Conservation (phyloP, 2,797 vertebrate genomes). For the Hippopotamyrus pictus region DNA sequence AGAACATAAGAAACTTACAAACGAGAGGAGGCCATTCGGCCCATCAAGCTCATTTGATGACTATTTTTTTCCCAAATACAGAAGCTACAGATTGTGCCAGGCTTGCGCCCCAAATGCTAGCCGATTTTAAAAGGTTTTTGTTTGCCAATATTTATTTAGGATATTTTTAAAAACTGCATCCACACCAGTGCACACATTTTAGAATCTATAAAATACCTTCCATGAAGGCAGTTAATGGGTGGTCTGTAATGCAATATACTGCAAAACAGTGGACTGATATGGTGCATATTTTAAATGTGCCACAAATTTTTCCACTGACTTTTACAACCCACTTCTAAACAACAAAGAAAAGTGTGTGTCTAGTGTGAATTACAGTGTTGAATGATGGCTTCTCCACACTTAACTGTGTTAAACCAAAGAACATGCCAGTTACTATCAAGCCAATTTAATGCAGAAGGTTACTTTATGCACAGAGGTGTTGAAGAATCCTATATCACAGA, state of each 20-base stretch:
- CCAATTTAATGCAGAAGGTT: not conserved
- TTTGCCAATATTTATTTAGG: not conserved
- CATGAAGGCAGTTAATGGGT: not conserved
- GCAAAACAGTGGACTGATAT: not conserved
- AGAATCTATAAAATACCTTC: not conserved
- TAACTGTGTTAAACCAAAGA: not conserved
- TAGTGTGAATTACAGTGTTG: not conserved
- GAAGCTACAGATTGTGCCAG: not conserved
- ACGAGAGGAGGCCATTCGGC: not conserved
- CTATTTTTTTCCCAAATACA: not conserved
- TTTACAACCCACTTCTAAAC: not conserved
- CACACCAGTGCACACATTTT: not conserved
- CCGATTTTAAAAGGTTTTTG: not conserved
- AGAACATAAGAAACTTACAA: not conserved
- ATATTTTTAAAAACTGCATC: not conserved
- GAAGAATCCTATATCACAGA: not conserved
- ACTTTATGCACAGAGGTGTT: not conserved
- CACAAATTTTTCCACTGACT: not conserved
- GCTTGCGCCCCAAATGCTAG: not conserved
- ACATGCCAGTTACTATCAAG: not conserved
- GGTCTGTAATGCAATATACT: not conserved
- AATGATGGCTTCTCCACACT: not conserved
- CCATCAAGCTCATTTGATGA: not conserved
- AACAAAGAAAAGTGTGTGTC: not conserved
- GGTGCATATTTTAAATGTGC: not conserved